These are phyloP conservation scores for Carassius gibelio DNA, from an alignment of 2,113 vertebrate species.

Conservation along the genomic window DNA sequence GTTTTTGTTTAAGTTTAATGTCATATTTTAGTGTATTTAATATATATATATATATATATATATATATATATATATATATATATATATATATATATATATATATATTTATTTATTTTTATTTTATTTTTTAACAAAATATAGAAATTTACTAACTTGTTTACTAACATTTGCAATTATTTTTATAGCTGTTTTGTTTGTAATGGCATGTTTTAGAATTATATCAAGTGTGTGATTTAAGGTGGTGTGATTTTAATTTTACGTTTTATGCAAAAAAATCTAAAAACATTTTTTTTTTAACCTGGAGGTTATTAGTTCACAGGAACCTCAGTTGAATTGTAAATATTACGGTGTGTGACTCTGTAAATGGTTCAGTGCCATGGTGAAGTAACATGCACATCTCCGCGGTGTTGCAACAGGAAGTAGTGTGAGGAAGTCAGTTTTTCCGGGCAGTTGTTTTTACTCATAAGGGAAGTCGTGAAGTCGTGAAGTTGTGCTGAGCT, in stretches of 20 bases:
- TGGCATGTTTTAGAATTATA: not conserved
- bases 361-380: not conserved
- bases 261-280: too few species aligned
- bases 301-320: not conserved
- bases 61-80: too few species aligned
- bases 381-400: slow-evolving; percentile 20
- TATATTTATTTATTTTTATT: too few species aligned
- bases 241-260: not conserved
- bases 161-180: not conserved
- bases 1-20: too few species aligned
- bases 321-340: not conserved
- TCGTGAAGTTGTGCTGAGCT: not conserved
- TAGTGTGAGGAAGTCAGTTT: slow-evolving; percentile 50
- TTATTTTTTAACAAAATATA: too few species aligned
- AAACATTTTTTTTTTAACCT: too few species aligned
- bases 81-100: too few species aligned
- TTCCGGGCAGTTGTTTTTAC: slow-evolving; percentile 17
- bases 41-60: too few species aligned
- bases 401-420: slow-evolving; percentile 47
- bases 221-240: not conserved
- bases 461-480: not conserved
- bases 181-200: not conserved
- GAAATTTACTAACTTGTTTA: not conserved
- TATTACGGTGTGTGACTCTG: not conserved
- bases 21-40: too few species aligned